Percentiles rank a stretch among this genome's conserved stretches.
These are phyloP conservation scores for Agrypnus murinus DNA, from an alignment of 2,888 invertebrate genomes.

Conservation along the genomic window DNA sequence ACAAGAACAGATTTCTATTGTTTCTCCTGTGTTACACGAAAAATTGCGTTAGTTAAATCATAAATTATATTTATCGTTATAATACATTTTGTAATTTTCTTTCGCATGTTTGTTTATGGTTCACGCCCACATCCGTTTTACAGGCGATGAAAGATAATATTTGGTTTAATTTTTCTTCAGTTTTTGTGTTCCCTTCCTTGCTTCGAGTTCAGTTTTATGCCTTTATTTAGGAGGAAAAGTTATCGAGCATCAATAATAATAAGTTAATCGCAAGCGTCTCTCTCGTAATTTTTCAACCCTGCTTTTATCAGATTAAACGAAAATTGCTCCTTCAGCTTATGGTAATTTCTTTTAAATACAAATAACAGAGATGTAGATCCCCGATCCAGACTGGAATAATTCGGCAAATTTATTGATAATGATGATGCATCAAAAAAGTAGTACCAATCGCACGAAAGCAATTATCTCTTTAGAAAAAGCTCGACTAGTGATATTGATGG, in stretches of 20 bases:
- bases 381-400: neutral
- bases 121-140: constrained; percentile 40
- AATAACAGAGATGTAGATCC: too few species aligned
- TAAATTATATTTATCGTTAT: constrained; percentile 24
- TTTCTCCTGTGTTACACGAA: neutral
- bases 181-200: constrained; percentile 10
- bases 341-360: neutral
- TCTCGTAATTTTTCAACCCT: neutral
- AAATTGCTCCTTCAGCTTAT: constrained; percentile 1
- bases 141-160: constrained; percentile 49
- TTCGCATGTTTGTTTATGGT: constrained; percentile 48
- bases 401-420: too few species aligned
- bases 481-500: too few species aligned
- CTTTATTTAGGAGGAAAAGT: constrained; percentile 18
- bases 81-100: constrained; percentile 45
- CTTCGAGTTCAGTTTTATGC: constrained; percentile 11
- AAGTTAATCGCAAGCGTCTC: neutral
- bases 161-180: constrained; percentile 42
- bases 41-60: too few species aligned
- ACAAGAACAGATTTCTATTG: neutral
- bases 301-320: neutral
- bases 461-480: too few species aligned
- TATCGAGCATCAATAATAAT: constrained; percentile 6
- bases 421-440: too few species aligned
- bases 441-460: too few species aligned